Evolutionary conservation across 2,888 invertebrate species (phyloP), one percentile per base, ranked within the genome.

Genomic region (Eubasilissa splendida): DNA sequence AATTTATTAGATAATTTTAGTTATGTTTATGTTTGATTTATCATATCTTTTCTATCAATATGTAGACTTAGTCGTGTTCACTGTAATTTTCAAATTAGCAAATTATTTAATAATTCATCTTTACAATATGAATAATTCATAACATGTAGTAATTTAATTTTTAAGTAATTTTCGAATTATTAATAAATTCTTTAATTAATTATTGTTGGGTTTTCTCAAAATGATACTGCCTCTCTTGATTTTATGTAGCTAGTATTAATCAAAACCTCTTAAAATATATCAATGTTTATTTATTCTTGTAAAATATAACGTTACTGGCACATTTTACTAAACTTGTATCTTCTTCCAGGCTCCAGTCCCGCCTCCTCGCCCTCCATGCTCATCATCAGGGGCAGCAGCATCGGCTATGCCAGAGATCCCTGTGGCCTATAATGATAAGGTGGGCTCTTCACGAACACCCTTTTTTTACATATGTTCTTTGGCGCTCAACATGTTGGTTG

Each of bases 401-500:
- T 89, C 90, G 74, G 87, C 88, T 81, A 88, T 90, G 74, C 91
- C 93, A 1, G 93, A 95, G 84, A 94, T 97, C 86, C 97, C 97
- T 0, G 93, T 96, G 22, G 97, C 98, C 3, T 98, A 98, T 88
- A 98, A 98, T 87, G 98, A 98, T 86, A 96, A 96, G 92, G 93
- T 92, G 31, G 77, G 63, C 56, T 65, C 79, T 8, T 68, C 54
- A 77, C 22, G 1, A 22, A 22, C 22, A 22, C 22, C 22, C 1
- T 22, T 22, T 22, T 1, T 22, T 22, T 22, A 22, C 22, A 1
- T 22, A 22, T 22, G 22, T 22, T 22, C 22, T 22, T 22, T 22
- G 22, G 1, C 22, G 22, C 22, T 22, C 22, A 22, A 22, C 22
- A 22, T 22, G 22, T 22, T 22, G 22, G 22, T 22, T 22, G 22